Evolutionary conservation across 2,888 invertebrate species (phyloP).

Genomic region (Yponomeuta malinellus): DNA sequence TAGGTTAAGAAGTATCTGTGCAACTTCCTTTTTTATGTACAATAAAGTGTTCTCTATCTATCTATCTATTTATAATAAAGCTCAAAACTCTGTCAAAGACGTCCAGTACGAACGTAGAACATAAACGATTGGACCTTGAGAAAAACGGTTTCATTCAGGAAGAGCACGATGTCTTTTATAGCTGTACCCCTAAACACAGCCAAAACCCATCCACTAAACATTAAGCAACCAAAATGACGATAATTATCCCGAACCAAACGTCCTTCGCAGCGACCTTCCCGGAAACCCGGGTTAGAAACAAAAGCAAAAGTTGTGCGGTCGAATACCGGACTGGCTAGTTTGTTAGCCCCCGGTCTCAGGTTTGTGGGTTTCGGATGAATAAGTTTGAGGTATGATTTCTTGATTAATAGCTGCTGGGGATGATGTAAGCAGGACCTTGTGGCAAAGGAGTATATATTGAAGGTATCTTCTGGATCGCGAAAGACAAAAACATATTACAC

Average conservation of each 20-base stretch:
- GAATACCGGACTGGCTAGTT: conserved; percentile 12
- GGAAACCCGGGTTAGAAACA: conserved; percentile 49
- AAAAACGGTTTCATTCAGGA: no score
- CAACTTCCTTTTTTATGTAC: no score
- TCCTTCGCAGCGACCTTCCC: conserved; percentile 65
- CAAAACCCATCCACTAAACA: not conserved
- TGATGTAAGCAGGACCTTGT: not conserved
- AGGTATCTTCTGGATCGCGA: no score
- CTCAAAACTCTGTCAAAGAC: no score
- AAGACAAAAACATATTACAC: no score
- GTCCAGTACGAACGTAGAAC: no score
- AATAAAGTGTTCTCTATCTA: no score
- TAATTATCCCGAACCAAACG: conserved; percentile 36
- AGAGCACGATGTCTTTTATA: no score
- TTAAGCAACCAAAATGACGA: conserved; percentile 21
- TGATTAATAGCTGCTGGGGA: not conserved
- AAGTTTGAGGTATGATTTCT: not conserved
- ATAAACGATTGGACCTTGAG: no score
- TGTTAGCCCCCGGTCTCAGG: not conserved
- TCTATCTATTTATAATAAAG: no score
- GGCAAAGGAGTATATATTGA: no score
- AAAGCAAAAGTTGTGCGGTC: conserved; percentile 40
- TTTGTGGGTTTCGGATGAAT: conserved; percentile 1
- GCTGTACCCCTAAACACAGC: not conserved
- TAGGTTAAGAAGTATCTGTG: no score